Evolutionary conservation across 1,140 invertebrate species (phyloP).

Genomic region (Cherax quadricarinatus): DNA sequence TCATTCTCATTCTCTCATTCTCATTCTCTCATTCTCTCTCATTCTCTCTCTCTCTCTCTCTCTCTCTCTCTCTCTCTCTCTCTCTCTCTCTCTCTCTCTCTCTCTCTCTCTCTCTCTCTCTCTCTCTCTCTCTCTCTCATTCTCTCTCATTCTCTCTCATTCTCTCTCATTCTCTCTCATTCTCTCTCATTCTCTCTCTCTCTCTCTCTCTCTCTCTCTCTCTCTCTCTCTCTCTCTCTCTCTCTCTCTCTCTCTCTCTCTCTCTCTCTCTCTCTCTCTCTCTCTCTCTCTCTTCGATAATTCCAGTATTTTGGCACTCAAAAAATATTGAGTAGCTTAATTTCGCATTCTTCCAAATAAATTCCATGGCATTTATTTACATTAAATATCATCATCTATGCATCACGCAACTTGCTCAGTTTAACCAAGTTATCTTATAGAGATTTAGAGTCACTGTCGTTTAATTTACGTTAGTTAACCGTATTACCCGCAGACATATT

Average conservation of each 20-base stretch:
- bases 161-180: neutral
- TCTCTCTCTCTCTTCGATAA: neutral
- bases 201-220: slow-evolving; percentile 34
- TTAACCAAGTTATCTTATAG: too few relatives aligned
- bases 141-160: slow-evolving; percentile 25
- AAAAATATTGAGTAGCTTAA: too few relatives aligned
- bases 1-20: neutral
- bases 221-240: slow-evolving; percentile 34
- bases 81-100: neutral
- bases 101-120: slow-evolving; percentile 4
- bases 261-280: slow-evolving; percentile 1
- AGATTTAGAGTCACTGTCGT: too few relatives aligned
- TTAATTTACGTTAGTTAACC: too few relatives aligned
- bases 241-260: slow-evolving; percentile 29
- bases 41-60: neutral
- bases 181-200: slow-evolving; percentile 16
- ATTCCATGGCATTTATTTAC: too few relatives aligned
- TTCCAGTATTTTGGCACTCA: neutral
- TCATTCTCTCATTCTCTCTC: neutral
- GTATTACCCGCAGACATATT: too few relatives aligned
- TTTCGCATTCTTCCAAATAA: too few relatives aligned
- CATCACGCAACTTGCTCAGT: too few relatives aligned
- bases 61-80: too few relatives aligned
- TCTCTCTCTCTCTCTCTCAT: slow-evolving; percentile 37
- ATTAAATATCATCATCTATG: too few relatives aligned